Evolutionary conservation across 2,888 invertebrate genomes (phyloP), one percentile per base, ranked within the genome.

Genomic region (Theodoxus fluviatilis): DNA sequence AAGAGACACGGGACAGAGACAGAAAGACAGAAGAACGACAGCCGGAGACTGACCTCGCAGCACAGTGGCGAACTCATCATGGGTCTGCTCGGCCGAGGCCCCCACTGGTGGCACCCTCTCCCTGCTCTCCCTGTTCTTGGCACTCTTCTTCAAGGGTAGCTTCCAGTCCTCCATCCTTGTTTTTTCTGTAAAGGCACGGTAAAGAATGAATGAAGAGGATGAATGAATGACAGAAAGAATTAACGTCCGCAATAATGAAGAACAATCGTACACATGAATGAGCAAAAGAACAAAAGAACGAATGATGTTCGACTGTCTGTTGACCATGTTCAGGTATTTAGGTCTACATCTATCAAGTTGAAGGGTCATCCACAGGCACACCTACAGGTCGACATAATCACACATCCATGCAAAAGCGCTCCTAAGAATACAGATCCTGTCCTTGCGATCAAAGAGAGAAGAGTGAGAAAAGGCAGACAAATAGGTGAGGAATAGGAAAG

Each of bases 91-190:
- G 3, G 81, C 81, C 12, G 82, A 82, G 12, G 82, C 81, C 12
- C 83, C 84, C 7, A 82, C 80, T 2, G 83, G 84, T 33, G 83
- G 83, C 3, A 83, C 80, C 59, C 84, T 63, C 68, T 83, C 81
- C 31, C 76, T 74, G 15, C 65, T 64, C 0, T 59, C 61, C 57
- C 47, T 71, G 67, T 71, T 74, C 72, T 79, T 79, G 59, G 79
- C 78, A 72, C 79, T 80, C 63, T 73, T 72, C 65, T 80, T 80
- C 49, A 80, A 67, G 37, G 72, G 75, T 66, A 81, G 70, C 73
- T 78, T 82, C 82, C 81, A 81, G 64, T 83, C 84, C 35, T 83
- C 83, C 18, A 78, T 74, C 68, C 81, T 83, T 12, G 80, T 79
- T 63, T 81, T 81, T 64, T 84, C 84, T 82, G 74, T 18, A 72